Conservation (phyloP, 2,888 invertebrate species). For the Noctuana brunneofusca region DNA sequence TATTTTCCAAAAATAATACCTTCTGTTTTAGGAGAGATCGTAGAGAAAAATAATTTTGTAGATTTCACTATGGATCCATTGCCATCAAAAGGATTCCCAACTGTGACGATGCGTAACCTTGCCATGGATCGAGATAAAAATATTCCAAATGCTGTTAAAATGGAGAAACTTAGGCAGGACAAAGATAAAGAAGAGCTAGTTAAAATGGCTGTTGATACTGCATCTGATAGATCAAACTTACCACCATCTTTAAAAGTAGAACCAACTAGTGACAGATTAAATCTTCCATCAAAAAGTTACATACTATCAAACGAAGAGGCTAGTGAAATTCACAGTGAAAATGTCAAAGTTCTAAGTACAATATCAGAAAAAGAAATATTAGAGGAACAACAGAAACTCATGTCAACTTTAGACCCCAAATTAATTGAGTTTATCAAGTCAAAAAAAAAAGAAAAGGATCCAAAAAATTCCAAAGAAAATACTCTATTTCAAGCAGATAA, state of each 20-base stretch:
- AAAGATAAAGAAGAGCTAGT: conserved; percentile 1
- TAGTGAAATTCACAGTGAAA: conserved; percentile 88
- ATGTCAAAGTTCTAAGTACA: conserved; percentile 84
- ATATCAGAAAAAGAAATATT: conserved; percentile 90
- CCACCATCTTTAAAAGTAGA: conserved; percentile 4
- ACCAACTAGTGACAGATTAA: conserved; percentile 36
- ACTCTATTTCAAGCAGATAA: not conserved
- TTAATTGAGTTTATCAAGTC: conserved; percentile 84
- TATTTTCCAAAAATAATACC: conserved; percentile 74
- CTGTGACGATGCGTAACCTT: conserved; percentile 67
- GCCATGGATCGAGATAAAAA: conserved; percentile 25
- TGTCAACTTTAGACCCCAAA: conserved; percentile 85
- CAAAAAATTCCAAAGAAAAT: not conserved
- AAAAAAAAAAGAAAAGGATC: conserved; percentile 23
- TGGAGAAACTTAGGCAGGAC: conserved; percentile 29
- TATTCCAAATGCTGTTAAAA: conserved; percentile 35
- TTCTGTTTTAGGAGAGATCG: conserved; percentile 78
- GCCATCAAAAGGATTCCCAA: conserved; percentile 78
- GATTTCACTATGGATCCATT: conserved; percentile 51
- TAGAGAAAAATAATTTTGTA: conserved; percentile 72
- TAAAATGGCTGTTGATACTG: conserved; percentile 59
- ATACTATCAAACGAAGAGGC: conserved; percentile 77
- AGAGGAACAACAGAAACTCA: conserved; percentile 86
- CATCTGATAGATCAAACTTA: conserved; percentile 37
- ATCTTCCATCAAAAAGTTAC: conserved; percentile 68